These are phyloP conservation scores for Mythimna lalbum DNA, from an alignment of 2,888 invertebrate species.

Conservation along the genomic window DNA sequence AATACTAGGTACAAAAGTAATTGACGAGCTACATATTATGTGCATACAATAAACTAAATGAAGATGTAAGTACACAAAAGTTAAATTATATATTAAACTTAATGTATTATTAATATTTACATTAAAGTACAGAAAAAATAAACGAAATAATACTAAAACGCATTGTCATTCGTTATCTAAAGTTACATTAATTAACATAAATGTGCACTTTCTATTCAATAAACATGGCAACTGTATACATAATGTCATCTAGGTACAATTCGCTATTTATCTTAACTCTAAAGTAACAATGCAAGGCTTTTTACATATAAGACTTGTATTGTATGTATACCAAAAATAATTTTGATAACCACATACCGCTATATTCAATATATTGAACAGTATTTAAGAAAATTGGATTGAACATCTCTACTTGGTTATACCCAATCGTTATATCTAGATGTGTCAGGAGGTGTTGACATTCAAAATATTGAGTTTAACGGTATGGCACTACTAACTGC, in stretches of 20 bases:
- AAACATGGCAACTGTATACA: slow-evolving; percentile 83
- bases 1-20: slow-evolving; percentile 62
- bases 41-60: slow-evolving; percentile 54
- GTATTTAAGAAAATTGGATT: not conserved
- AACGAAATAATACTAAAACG: slow-evolving; percentile 90
- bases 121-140: slow-evolving; percentile 61
- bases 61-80: slow-evolving; percentile 49
- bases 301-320: slow-evolving; percentile 75
- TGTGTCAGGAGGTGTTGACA: not conserved
- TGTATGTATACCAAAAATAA: slow-evolving; percentile 50
- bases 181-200: slow-evolving; percentile 50
- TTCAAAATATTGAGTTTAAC: slow-evolving; percentile 35
- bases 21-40: slow-evolving; percentile 51
- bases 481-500: slow-evolving; percentile 24
- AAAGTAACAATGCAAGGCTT: slow-evolving; percentile 80
- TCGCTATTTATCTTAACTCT: slow-evolving; percentile 68
- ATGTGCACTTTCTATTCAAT: slow-evolving; percentile 73
- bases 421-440: slow-evolving; percentile 1
- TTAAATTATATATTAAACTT: slow-evolving; percentile 45
- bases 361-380: slow-evolving; percentile 13
- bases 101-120: slow-evolving; percentile 64
- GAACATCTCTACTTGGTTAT: slow-evolving; percentile 4
- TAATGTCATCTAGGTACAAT: slow-evolving; percentile 71
- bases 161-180: slow-evolving; percentile 81
- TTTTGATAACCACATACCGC: slow-evolving; percentile 35